Base-by-base conservation (phyloP, 2,888 invertebrate species). In the Hypercompe scribonia region DNA sequence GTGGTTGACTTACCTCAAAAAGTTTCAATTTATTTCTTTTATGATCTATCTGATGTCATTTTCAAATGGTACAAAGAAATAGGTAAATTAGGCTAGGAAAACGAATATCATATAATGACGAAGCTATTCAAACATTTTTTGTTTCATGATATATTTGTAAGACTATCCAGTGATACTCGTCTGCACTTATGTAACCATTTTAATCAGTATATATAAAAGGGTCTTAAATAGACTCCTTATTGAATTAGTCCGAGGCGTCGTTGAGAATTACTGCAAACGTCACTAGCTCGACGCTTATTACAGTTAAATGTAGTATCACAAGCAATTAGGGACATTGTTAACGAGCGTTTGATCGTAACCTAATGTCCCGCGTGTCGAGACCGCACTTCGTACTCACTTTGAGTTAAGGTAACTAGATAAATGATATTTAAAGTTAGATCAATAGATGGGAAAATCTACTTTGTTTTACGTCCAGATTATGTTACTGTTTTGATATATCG, bases 331-430 rank as follows among this genome's bases (percentile, higher is more conserved):
- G 64, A 70, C 74, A 68, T 83, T 84, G 88, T 88, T 90, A 92
- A 92, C 91, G 90, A 90, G 87, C 87, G 89, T 89, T 91, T 91
- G 90, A 91, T 91, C 90, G 90, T 90, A 82, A 82, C 81, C 89
- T 90, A 91, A 91, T 90, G 89, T 90, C 39, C 68, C 69, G 61
- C 87, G 78, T 80, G 81, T 36, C 58, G 65, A 70, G 74, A 75
- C 73, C 81, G n/a, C 75, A 79, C 76, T 83, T 81, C 76, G 81
- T 83, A 50, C 36, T 64, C 50, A 31, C 67, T 72, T 50, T 34
- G 63, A 64, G 36, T 64, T 68, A 68, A n/a, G 31, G 46, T 31
- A 46, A 65, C 63, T 39, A 24, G 15, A 18, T 31, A 61, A 58
- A 31, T 31, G 5, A 36, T 68, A 36, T 15, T 36, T 61, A 18